Evolutionary conservation across 2,113 vertebrate species (phyloP), one percentile per base, ranked within the genome.

Genomic region (Casuarius casuarius): DNA sequence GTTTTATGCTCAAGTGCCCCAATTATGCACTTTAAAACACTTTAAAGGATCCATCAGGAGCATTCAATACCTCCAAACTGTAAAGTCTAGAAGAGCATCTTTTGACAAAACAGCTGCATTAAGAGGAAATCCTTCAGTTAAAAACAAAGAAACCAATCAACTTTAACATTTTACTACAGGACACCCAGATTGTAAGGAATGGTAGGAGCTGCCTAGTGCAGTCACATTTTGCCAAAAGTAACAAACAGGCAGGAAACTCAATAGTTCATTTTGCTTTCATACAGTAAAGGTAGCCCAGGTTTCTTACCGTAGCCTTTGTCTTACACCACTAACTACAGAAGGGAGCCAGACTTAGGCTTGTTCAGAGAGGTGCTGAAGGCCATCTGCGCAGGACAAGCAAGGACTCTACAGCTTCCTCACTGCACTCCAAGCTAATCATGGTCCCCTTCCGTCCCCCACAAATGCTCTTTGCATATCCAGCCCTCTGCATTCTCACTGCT

Each of bases 1-100:
- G 97, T 97, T 97, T 97, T 96, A 96, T 71, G 87, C 89, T 98
- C 97, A 97, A 97, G 97, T 97, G 79, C 91, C 83, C 95, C 93
- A 97, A 97, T 98, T 98, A 98, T 9, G 40, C 86, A 96, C 97
- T 98, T 97, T 97, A 92, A 95, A 96, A 94, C 87, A 97, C 94
- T 97, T 98, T 93, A 96, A 91, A 94, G 62, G 81, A 97, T 75
- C 87, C 89, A 95, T 72, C 31, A 46, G 96, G 85, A 95, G 94
- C 86, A 94, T 96, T 97, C 75, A 80, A 51, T 87, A 97, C 61
- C 88, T 93, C 85, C 81, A 83, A 91, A 96, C 91, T 83, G 86
- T 89, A 74, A 90, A 96, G 80, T 85, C 92, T 88, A 66, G 52
- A 89, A 61, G 7, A 95, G 73, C 7, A 5, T 68, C 95, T 98